Percentiles rank a stretch among this genome's conserved stretches.
Conservation (phyloP, 1,140 invertebrate species). For the Aphis craccivora region DNA sequence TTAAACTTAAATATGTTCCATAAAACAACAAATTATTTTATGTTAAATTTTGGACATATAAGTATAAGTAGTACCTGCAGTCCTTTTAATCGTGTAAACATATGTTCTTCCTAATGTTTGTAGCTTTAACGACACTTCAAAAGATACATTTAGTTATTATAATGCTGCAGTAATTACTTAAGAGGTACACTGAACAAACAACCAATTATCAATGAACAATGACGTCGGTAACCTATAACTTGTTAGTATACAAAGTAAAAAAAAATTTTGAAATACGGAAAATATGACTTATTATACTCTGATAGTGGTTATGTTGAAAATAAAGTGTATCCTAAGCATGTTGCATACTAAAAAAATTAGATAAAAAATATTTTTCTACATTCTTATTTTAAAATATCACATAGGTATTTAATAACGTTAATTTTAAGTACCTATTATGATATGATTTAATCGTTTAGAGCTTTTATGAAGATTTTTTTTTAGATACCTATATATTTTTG, state of each 20-base stretch:
- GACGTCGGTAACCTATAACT: not conserved
- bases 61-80: not conserved
- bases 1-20: not conserved
- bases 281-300: not conserved
- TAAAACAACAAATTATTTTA: conserved; percentile 5
- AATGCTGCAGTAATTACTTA: not conserved
- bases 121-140: not conserved
- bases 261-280: not conserved
- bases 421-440: not conserved
- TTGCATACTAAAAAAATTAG: not conserved
- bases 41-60: not conserved
- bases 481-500: not conserved
- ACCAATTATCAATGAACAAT: not conserved
- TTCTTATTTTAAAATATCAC: not conserved
- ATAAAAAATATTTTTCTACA: not conserved
- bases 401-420: not conserved
- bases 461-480: not conserved
- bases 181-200: not conserved
- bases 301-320: not conserved
- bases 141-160: conserved; percentile 2
- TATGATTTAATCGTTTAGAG: not conserved
- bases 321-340: not conserved
- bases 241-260: not conserved
- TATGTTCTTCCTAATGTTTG: not conserved
- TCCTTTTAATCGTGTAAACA: conserved; percentile 10